phyloP scores from a whole-genome alignment of 2,797 vertebrate genomes.

The Scyliorhinus canicula region DNA sequence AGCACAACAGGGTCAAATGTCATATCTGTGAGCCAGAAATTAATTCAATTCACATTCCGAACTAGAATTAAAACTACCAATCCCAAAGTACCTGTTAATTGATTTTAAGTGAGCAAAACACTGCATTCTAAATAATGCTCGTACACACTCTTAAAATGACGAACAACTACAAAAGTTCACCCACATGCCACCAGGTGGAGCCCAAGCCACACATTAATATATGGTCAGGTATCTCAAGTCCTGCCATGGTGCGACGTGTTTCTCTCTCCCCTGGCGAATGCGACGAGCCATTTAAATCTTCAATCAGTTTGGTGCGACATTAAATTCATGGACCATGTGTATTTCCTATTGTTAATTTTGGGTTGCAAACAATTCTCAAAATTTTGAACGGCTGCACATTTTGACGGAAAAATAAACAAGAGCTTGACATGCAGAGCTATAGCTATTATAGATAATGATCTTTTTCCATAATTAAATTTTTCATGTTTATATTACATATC shows the following conservation, averaged over 20 bases:
- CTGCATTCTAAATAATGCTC: not conserved
- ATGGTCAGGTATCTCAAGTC: no score
- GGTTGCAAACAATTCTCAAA: not conserved
- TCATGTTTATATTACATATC: not conserved
- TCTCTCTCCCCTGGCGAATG: no score
- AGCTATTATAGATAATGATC: not conserved
- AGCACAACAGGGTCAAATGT: not conserved
- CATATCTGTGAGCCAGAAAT: not conserved
- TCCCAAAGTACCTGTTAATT: not conserved
- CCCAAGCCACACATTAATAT: no score
- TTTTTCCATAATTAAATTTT: not conserved
- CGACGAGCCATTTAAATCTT: no score
- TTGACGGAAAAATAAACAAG: not conserved
- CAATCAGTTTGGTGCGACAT: no score
- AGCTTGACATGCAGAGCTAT: conserved; percentile 1
- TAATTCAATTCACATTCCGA: not conserved
- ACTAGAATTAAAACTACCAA: not conserved
- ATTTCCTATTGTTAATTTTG: not conserved
- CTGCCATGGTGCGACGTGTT: no score
- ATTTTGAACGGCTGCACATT: not conserved
- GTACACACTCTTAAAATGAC: not conserved
- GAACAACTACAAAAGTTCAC: not conserved
- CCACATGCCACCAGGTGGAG: not conserved
- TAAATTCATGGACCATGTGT: not conserved
- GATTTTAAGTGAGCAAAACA: not conserved